phyloP scores from a whole-genome alignment of 2,113 vertebrate genomes.

The Notarius quadriscutis region DNA sequence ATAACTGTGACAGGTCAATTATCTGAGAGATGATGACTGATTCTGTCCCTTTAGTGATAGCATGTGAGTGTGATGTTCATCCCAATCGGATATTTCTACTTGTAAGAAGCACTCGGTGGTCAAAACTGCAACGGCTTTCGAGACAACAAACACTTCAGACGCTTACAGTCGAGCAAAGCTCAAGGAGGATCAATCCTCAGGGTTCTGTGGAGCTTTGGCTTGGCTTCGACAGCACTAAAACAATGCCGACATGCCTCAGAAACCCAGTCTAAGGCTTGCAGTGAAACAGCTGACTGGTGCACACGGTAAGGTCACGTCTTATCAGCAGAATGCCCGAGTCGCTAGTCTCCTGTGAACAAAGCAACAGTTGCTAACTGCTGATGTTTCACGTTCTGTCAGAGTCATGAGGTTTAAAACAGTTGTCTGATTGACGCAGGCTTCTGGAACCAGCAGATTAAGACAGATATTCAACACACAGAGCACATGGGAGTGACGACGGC shows the following conservation, averaged over 20 bases:
- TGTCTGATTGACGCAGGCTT: slow-evolving; percentile 47
- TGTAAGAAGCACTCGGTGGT: no score
- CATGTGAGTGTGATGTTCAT: no score
- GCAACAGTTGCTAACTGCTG: slow-evolving; percentile 34
- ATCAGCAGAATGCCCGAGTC: slow-evolving; percentile 62
- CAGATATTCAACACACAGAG: slow-evolving; percentile 45
- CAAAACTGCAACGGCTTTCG: background rate
- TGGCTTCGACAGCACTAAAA: background rate
- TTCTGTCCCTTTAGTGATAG: no score
- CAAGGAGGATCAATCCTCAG: background rate
- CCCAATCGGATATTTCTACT: no score
- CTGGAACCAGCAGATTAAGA: slow-evolving; percentile 48
- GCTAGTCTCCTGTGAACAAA: slow-evolving; percentile 34
- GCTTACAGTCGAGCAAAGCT: background rate
- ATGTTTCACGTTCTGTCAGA: slow-evolving; percentile 52
- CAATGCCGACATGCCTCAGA: background rate
- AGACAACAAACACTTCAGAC: background rate
- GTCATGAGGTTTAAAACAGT: slow-evolving; percentile 54
- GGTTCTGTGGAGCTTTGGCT: no score
- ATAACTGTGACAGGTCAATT: no score
- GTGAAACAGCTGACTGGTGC: slow-evolving; percentile 37
- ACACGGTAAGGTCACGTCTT: slow-evolving; percentile 49
- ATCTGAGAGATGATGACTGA: no score
- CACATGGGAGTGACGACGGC: slow-evolving; percentile 44
- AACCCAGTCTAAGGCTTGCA: background rate